A percentile compares a stretch with the other conserved stretches of the same genome.
These are phyloP conservation scores for Tenrec ecaudatus DNA, from an alignment of 2,113 vertebrate genomes.

Conservation along the genomic window DNA sequence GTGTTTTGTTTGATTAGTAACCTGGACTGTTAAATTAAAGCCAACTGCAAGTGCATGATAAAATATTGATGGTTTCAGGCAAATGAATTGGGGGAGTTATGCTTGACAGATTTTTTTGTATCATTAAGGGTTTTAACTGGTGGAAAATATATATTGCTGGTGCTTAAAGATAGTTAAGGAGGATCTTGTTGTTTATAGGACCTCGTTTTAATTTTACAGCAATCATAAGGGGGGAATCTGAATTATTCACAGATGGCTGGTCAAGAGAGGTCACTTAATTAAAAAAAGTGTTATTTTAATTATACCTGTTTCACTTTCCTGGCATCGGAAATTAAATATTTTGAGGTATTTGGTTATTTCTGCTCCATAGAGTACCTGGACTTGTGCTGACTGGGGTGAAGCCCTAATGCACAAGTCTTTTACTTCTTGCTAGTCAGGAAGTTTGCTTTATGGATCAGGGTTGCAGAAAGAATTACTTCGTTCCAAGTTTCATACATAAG, in stretches of 20 bases:
- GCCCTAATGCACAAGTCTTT: conserved; percentile 73
- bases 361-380: conserved; percentile 83
- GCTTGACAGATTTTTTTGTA: conserved; percentile 91
- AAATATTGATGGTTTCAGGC: conserved; percentile 93
- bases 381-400: conserved; percentile 80
- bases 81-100: conserved; percentile 91
- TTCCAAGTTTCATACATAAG: conserved; percentile 78
- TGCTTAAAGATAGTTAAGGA: conserved; percentile 92
- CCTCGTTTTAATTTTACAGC: conserved; percentile 90
- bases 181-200: conserved; percentile 89
- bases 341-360: conserved; percentile 88
- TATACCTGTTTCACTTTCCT: conserved; percentile 91
- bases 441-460: conserved; percentile 80
- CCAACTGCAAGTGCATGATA: conserved; percentile 92
- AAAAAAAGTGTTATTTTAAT: conserved; percentile 92
- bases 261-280: conserved; percentile 92
- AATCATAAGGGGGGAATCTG: conserved; percentile 88
- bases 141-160: conserved; percentile 92
- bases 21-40: conserved; percentile 93
- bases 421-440: conserved; percentile 75
- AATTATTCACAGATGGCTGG: conserved; percentile 92
- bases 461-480: conserved; percentile 76
- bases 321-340: conserved; percentile 90
- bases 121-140: conserved; percentile 93
- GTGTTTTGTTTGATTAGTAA: conserved; percentile 94